These are phyloP conservation scores for Charaxes varanes DNA, from an alignment of 1,140 invertebrate species.

Conservation along the genomic window DNA sequence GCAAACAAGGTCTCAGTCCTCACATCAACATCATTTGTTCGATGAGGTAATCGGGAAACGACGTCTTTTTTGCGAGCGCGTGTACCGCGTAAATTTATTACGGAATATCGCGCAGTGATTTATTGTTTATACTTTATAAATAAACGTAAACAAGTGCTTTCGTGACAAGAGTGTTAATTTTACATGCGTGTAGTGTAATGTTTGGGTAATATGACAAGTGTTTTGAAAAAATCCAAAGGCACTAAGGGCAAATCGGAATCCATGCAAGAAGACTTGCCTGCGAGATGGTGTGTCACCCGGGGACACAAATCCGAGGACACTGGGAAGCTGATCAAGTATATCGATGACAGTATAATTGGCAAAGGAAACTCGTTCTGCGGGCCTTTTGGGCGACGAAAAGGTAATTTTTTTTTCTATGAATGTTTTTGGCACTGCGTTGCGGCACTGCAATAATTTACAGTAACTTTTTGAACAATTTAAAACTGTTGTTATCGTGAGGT, in stretches of 20 bases:
- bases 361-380: slow-evolving; percentile 85
- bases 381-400: slow-evolving; percentile 87
- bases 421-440: slow-evolving; percentile 4
- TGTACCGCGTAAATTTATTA: slow-evolving; percentile 13
- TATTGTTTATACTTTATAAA: slow-evolving; percentile 2
- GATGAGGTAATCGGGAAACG: slow-evolving; percentile 12
- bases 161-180: slow-evolving; percentile 23
- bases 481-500: too few relatives aligned
- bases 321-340: slow-evolving; percentile 82
- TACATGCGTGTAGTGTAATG: slow-evolving; percentile 41
- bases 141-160: slow-evolving; percentile 16
- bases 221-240: slow-evolving; percentile 65
- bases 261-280: slow-evolving; percentile 66
- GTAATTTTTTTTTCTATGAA: slow-evolving; percentile 58
- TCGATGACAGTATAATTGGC: slow-evolving; percentile 87
- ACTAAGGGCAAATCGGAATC: slow-evolving; percentile 69
- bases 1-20: slow-evolving; percentile 9
- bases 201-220: slow-evolving; percentile 66
- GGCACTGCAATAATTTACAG: not conserved
- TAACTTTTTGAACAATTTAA: slow-evolving; percentile 1
- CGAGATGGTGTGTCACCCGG: slow-evolving; percentile 47
- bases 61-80: slow-evolving; percentile 10
- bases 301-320: slow-evolving; percentile 78
- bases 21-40: slow-evolving; percentile 16
- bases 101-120: slow-evolving; percentile 8